Evolutionary conservation across 2,113 vertebrate genomes (phyloP).

Genomic region (Neodontobutis hainanensis): DNA sequence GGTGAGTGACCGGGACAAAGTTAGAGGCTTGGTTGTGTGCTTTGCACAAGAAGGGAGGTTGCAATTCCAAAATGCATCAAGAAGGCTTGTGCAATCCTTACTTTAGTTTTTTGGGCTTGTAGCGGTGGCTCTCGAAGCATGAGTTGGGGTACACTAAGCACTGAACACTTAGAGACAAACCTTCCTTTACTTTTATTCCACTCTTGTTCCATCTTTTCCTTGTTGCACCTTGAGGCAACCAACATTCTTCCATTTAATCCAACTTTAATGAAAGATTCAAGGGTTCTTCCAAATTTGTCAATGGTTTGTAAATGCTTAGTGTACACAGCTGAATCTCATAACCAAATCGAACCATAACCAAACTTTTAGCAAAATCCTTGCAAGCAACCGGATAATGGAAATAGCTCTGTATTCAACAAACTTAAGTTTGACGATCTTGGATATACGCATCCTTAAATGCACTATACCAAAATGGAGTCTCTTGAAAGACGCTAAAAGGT

Average conservation of each 20-base stretch:
- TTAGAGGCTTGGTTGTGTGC: not conserved
- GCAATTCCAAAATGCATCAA: not conserved
- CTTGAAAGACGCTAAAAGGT: not conserved
- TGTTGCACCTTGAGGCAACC: no score
- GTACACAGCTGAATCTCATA: not conserved
- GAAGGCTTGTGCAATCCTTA: not conserved
- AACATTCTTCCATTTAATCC: no score
- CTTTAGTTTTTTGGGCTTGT: not conserved
- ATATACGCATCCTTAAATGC: constrained; percentile 30
- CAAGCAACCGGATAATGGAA: not conserved
- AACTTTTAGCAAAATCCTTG: not conserved
- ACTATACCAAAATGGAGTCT: constrained; percentile 64
- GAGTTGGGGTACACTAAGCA: not conserved
- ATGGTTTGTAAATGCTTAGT: not conserved
- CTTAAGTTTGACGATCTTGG: not conserved
- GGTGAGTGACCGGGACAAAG: constrained; percentile 65
- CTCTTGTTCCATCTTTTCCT: no score
- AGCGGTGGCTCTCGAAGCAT: not conserved
- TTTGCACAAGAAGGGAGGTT: not conserved
- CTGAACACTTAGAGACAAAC: no score
- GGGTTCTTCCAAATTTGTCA: no score
- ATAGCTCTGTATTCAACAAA: no score
- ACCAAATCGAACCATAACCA: no score
- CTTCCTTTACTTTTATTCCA: no score
- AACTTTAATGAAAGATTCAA: no score